These are phyloP conservation scores for Gila robusta DNA, from an alignment of 2,797 vertebrate species.

Conservation along the genomic window DNA sequence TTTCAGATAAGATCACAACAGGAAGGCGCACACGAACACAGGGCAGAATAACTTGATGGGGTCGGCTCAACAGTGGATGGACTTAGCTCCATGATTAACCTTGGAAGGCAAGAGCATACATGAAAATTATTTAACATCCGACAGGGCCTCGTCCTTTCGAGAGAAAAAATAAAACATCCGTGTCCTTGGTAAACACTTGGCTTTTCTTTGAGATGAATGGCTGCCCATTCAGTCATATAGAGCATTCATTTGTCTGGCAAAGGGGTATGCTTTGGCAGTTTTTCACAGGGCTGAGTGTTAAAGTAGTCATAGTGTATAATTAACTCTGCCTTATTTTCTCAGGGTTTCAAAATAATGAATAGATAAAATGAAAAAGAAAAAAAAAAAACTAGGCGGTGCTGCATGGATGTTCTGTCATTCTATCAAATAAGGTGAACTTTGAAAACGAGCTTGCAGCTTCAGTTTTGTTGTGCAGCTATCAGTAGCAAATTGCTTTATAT, in stretches of 20 bases:
- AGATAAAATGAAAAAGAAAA: not conserved
- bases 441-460: not conserved
- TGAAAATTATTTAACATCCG: conserved; percentile 46
- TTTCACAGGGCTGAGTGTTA: not conserved
- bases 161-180: conserved; percentile 17
- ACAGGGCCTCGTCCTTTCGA: conserved; percentile 28
- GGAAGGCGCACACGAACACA: conserved; percentile 3
- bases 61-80: conserved; percentile 32
- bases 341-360: conserved; percentile 19
- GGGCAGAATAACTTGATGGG: conserved; percentile 46
- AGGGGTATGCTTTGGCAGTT: not conserved
- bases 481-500: not conserved
- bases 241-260: conserved; percentile 13
- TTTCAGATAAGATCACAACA: conserved; percentile 46
- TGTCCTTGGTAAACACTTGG: conserved; percentile 44
- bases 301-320: conserved; percentile 37
- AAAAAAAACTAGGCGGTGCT: not conserved
- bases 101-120: conserved; percentile 40
- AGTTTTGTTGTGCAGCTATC: not conserved
- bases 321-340: not conserved
- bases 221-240: not conserved
- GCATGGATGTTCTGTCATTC: conserved; percentile 2
- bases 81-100: conserved; percentile 43
- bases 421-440: not conserved
- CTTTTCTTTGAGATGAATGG: conserved; percentile 32